A percentile compares a stretch with the other conserved stretches of the same genome.
Conservation (phyloP, 1,140 invertebrate species). For the Hyphantria cunea region DNA sequence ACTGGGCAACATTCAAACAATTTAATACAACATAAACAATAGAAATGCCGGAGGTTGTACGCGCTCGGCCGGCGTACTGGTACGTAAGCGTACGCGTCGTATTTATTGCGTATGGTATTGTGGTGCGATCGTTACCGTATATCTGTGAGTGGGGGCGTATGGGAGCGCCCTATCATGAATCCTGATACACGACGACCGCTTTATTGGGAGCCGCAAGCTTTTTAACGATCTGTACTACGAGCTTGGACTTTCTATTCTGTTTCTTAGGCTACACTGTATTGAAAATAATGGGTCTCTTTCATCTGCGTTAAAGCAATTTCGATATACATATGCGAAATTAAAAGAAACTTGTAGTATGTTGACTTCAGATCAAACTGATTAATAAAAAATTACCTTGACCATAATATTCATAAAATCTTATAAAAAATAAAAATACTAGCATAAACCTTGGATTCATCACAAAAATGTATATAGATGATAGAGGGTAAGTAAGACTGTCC, state of each 20-base stretch:
- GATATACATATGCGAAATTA: too few relatives aligned
- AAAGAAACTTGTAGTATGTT: too few relatives aligned
- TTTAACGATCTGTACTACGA: conserved; percentile 29
- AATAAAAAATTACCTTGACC: too few relatives aligned
- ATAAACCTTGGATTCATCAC: too few relatives aligned
- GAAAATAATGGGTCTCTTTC: background rate
- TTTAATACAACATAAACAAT: conserved; percentile 80
- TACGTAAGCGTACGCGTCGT: conserved; percentile 35
- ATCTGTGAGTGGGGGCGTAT: conserved; percentile 69
- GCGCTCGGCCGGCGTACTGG: conserved; percentile 45
- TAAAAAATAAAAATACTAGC: too few relatives aligned
- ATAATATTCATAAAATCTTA: too few relatives aligned
- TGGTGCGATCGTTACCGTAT: conserved; percentile 76
- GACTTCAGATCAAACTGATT: too few relatives aligned
- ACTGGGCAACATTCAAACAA: conserved; percentile 78
- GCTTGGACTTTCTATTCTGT: conserved; percentile 37
- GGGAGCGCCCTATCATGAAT: conserved; percentile 73
- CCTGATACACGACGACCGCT: conserved; percentile 68
- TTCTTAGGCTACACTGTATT: conserved; percentile 6
- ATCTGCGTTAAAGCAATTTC: background rate
- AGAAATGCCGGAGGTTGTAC: conserved; percentile 68
- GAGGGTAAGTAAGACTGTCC: too few relatives aligned
- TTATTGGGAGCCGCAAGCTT: conserved; percentile 48
- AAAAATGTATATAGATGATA: too few relatives aligned
- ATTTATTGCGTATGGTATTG: conserved; percentile 80